Evolutionary conservation across 2,113 vertebrate species (phyloP), one percentile per base, ranked within the genome.

Genomic region (Eretmochelys imbricata): DNA sequence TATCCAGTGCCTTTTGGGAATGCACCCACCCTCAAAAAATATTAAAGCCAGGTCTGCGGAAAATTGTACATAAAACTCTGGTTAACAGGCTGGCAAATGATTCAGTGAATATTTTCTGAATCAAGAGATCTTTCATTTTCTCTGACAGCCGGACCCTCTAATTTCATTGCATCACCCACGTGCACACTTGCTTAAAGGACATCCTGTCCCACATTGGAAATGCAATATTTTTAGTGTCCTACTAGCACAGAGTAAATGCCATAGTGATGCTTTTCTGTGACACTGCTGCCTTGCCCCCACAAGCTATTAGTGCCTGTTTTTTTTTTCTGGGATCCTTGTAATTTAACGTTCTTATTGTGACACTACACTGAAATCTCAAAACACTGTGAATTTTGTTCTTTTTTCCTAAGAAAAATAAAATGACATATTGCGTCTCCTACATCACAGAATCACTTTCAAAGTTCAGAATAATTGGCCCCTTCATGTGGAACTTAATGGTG

Each of bases 221-320:
- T 83, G 92, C 93, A 96, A 54, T 98, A 97, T 98, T 98, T 97
- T 97, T 98, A 96, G 96, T 95, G 94, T 95, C 84, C 94, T 97
- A 85, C 96, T 91, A 96, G 96, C 90, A 95, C 62, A 89, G 94
- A 96, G 95, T 94, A 96, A 95, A 97, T 96, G 96, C 96, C 94
- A 94, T 12, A 0, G 80, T 95, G 94, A 96, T 96, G 95, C 86
- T 97, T 93, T 85, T 95, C 91, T 22, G 38, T 92, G 97, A 95
- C 86, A 94, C 87, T 93, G 72, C 86, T 97, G 93, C 93, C 93
- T 97, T 55, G 5, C 94, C 95, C 92, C 84, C 96, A 82, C 89
- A 93, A 69, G 86, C 69, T 89, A 83, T 91, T 89, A 87, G 62
- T 93, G 93, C 80, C 65, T 89, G 2, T 5, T 42, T 42, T 54